These are phyloP conservation scores for Hapalemur alaotrensis DNA, from an alignment of 2,797 vertebrate species.

Conservation along the genomic window DNA sequence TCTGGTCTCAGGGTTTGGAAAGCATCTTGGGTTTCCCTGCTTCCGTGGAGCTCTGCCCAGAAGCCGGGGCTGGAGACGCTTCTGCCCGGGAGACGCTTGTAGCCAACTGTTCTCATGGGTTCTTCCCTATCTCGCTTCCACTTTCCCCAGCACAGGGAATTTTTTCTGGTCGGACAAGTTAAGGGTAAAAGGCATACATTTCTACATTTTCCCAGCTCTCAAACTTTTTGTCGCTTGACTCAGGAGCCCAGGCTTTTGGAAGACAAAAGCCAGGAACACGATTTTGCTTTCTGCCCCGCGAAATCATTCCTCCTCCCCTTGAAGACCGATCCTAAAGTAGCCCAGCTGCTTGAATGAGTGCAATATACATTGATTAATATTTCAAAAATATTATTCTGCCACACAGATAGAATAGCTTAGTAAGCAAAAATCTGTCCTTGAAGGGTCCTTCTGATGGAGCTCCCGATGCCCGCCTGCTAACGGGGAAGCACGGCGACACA, in stretches of 20 bases:
- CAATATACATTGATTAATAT: not conserved
- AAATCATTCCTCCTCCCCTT: not conserved
- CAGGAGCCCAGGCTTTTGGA: not conserved
- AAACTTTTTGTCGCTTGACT: not conserved
- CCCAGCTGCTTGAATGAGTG: not conserved
- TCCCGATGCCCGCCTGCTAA: not conserved
- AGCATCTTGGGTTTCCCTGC: not conserved
- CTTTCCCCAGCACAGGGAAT: not conserved
- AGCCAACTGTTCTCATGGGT: rapidly evolving
- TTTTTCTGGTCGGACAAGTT: not conserved
- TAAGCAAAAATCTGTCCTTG: not conserved
- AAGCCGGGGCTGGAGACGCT: not conserved
- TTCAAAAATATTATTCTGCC: not conserved
- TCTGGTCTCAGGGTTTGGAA: not conserved
- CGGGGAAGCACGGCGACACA: rapidly evolving
- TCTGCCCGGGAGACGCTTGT: not conserved
- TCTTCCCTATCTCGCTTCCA: not conserved
- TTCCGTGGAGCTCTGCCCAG: not conserved
- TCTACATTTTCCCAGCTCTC: not conserved
- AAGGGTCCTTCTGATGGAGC: not conserved
- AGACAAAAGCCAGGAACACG: not conserved
- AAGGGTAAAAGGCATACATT: not conserved
- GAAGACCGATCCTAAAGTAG: not conserved
- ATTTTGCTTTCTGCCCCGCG: not conserved
- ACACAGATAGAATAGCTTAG: not conserved